phyloP scores from a whole-genome alignment of 2,797 vertebrate genomes.

The Oreochromis mossambicus region DNA sequence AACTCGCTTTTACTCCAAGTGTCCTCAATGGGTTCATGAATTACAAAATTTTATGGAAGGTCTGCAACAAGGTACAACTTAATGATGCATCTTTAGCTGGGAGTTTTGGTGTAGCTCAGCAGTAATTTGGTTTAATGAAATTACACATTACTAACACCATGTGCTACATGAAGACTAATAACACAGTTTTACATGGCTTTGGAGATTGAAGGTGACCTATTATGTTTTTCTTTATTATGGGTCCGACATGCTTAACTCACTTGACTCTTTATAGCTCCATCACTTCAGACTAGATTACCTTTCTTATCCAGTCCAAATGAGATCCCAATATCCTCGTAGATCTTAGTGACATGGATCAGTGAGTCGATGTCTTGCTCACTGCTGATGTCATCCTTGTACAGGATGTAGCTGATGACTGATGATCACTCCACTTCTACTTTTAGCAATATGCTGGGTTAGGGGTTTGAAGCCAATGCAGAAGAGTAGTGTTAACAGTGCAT shows the following conservation, averaged over 20 bases:
- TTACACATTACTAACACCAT: background rate
- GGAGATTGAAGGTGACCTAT: background rate
- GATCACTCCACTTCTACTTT: background rate
- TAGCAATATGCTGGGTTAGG: background rate
- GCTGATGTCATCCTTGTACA: background rate
- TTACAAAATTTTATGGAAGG: background rate
- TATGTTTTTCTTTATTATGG: background rate
- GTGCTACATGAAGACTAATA: background rate
- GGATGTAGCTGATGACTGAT: background rate
- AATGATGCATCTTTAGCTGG: background rate
- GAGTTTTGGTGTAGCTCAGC: background rate
- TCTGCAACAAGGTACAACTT: background rate
- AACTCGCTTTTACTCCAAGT: conserved; percentile 5
- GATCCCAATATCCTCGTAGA: background rate
- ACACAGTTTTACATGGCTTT: background rate
- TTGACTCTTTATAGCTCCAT: background rate
- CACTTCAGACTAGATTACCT: background rate
- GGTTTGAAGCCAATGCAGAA: background rate
- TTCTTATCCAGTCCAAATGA: background rate
- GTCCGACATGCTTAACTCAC: background rate
- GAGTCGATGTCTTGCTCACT: background rate
- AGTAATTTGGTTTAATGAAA: background rate
- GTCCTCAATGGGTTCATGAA: background rate
- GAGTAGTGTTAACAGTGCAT: background rate
- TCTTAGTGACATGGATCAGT: background rate